Evolutionary conservation across 2,888 invertebrate species (phyloP).

Genomic region (Melangyna quadrimaculata): DNA sequence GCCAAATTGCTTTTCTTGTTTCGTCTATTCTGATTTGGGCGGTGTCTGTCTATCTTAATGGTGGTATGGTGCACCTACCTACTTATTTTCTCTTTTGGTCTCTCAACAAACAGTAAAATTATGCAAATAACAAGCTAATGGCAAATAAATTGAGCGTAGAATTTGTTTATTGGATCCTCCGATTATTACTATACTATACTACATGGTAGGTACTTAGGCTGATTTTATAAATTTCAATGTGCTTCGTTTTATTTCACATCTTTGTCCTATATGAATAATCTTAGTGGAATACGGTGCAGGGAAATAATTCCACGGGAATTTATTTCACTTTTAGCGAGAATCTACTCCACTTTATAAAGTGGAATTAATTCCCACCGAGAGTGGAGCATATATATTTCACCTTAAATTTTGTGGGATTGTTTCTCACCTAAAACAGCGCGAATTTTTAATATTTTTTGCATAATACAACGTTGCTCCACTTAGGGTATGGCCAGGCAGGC

Average conservation of each 20-base stretch:
- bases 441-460: too few species aligned
- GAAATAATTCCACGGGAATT: too few species aligned
- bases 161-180: constrained; percentile 31
- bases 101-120: constrained; percentile 52
- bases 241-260: neutral
- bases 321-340: too few species aligned
- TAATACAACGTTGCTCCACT: too few species aligned
- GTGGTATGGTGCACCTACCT: neutral
- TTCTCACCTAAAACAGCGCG: too few species aligned
- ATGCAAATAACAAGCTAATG: constrained; percentile 60
- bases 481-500: too few species aligned
- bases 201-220: too few species aligned
- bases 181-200: constrained; percentile 1
- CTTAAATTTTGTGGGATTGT: too few species aligned
- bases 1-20: constrained; percentile 45
- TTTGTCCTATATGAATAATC: neutral
- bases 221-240: constrained; percentile 30
- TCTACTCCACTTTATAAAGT: too few species aligned
- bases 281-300: too few species aligned
- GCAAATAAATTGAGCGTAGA: constrained; percentile 53
- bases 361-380: too few species aligned
- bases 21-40: constrained; percentile 22
- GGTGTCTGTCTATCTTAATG: constrained; percentile 13
- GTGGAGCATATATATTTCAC: too few species aligned
- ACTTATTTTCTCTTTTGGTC: neutral